Conservation (phyloP, 2,797 vertebrate species). For the Cottoperca gobio region DNA sequence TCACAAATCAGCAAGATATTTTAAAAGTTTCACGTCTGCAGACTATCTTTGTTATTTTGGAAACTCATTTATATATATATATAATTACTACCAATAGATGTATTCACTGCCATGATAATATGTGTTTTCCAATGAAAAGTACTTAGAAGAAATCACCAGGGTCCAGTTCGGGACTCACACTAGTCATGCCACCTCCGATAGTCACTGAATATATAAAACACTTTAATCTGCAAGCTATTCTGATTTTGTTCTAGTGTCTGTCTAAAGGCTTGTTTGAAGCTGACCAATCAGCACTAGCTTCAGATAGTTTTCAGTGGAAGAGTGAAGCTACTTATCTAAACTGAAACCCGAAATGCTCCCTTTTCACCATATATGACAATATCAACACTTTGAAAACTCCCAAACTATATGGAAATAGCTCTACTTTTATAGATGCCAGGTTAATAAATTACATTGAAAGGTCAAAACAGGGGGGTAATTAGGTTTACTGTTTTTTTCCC, state of each 20-base stretch:
- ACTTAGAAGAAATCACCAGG: background rate
- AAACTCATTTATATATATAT: background rate
- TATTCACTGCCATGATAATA: background rate
- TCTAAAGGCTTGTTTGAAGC: slow-evolving; percentile 29
- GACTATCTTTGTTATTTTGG: background rate
- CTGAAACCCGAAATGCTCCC: slow-evolving; percentile 6
- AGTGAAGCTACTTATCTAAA: slow-evolving; percentile 31
- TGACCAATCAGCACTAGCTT: slow-evolving; percentile 21
- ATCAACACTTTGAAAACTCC: slow-evolving; percentile 8
- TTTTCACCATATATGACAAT: slow-evolving; percentile 21
- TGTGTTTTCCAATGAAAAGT: slow-evolving; percentile 7
- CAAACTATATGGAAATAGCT: background rate
- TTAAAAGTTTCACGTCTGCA: background rate
- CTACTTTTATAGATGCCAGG: background rate
- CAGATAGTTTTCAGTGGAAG: slow-evolving; percentile 10
- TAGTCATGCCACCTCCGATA: background rate
- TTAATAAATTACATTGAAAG: slow-evolving; percentile 2
- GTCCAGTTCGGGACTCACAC: background rate
- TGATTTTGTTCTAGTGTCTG: slow-evolving; percentile 13
- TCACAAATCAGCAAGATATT: background rate
- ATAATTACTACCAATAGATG: background rate
- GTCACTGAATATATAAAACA: slow-evolving; percentile 1
- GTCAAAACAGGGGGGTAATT: background rate
- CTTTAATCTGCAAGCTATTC: background rate
- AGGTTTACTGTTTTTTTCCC: background rate